Conservation (phyloP, 2,113 vertebrate species). For the Todiramphus chloris region DNA sequence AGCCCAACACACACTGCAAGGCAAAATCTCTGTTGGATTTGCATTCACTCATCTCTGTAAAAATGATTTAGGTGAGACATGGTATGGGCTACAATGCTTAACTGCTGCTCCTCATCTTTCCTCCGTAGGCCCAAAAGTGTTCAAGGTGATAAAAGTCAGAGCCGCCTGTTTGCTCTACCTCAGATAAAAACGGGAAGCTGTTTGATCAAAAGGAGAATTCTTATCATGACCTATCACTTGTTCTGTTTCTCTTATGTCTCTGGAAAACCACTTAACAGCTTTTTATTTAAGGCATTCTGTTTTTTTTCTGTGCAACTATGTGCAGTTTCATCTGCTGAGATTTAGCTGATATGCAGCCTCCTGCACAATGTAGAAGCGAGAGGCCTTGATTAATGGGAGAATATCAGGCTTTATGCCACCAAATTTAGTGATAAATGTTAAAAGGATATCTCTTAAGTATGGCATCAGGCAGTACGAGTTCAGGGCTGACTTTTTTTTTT, state of each 20-base stretch:
- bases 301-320: rapidly evolving
- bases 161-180: not conserved
- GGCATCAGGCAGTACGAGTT: not conserved
- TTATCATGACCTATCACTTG: not conserved
- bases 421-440: not conserved
- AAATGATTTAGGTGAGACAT: not conserved
- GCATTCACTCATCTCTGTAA: not conserved
- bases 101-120: not conserved
- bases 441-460: not conserved
- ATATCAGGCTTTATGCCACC: not conserved
- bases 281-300: not conserved
- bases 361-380: not conserved
- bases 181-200: not conserved
- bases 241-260: not conserved
- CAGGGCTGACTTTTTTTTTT: not conserved
- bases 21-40: not conserved
- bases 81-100: not conserved
- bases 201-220: not conserved
- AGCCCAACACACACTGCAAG: not conserved
- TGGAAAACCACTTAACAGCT: not conserved
- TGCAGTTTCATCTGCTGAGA: not conserved
- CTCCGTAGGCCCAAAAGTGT: not conserved
- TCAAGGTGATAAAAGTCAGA: not conserved
- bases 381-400: not conserved
- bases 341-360: not conserved